Evolutionary conservation across 2,888 invertebrate species (phyloP), one percentile per base, ranked within the genome.

Genomic region (Halictus quadricinctus): DNA sequence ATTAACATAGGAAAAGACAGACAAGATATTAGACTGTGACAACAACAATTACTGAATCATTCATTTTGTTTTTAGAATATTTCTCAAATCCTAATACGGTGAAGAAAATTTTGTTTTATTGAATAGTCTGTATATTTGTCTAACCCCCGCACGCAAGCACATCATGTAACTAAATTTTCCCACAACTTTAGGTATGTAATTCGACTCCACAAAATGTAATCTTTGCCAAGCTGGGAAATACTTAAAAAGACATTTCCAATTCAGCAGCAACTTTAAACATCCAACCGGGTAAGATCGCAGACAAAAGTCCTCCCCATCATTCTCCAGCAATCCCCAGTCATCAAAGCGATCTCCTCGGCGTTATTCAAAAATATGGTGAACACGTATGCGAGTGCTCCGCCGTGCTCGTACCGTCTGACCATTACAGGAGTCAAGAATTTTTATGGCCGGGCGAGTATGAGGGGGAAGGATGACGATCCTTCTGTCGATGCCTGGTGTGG

Each of bases 351-450:
- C 43, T 29, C 50, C 76, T 6, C 18, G 66, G 4, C 54, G 60
- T 79, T 75, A 74, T 70, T 29, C 69, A 66, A 43, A 83, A 60
- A 74, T 41, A 76, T 29, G 41, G 50, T 43, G 25, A 58, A 73
- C 70, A 29, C 72, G 72, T 46, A 60, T 60, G 60, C 58, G 50
- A 6, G 64, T 60, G 84, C 78, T 60, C 54, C 46, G 15, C 41
- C 36, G n/a, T 74, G 54, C 66, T 83, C 66, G 48, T 41, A 41
- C 43, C 78, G 79, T 82, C 81, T 89, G 90, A 91, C 92, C 91
- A 93, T 93, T 93, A 92, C 91, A 92, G 91, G 89, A 91, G 90
- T 90, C 89, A 91, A 92, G 92, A 91, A 93, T 92, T 93, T 93
- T 89, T 90, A 90, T 79, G 86, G 81, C 83, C 81, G 79, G 48